A percentile compares a stretch with the other conserved stretches of the same genome.
phyloP scores from a whole-genome alignment of 2,888 invertebrate species.

The Mesorhabditis belari region DNA sequence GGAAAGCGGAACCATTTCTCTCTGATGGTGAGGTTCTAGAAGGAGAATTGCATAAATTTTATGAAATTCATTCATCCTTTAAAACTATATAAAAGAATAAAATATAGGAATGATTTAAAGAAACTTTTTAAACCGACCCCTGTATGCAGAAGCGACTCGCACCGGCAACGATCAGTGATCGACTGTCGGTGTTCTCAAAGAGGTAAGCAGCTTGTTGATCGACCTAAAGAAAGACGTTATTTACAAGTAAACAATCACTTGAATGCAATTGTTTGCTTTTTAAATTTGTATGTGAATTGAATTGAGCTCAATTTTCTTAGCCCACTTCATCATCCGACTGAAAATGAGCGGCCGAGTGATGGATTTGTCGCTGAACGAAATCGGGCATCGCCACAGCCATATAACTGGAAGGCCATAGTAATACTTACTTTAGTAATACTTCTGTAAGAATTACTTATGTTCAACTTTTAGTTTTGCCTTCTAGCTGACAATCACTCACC shows the following conservation, averaged over 20 bases:
- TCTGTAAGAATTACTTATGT: too few relatives aligned
- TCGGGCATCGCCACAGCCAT: not conserved
- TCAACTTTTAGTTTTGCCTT: too few relatives aligned
- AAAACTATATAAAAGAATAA: too few relatives aligned
- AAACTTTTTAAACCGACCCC: not conserved
- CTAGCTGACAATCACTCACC: too few relatives aligned
- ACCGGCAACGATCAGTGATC: not conserved
- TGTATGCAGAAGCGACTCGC: not conserved
- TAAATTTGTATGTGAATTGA: too few relatives aligned
- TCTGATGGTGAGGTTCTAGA: not conserved
- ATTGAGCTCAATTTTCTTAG: too few relatives aligned
- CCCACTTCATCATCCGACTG: not conserved
- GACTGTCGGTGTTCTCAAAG: not conserved
- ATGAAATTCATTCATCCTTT: too few relatives aligned
- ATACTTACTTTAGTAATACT: not conserved
- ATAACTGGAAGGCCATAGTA: not conserved
- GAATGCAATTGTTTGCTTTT: too few relatives aligned
- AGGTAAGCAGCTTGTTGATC: not conserved
- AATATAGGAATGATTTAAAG: too few relatives aligned
- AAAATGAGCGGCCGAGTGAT: not conserved
- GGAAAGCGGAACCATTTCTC: not conserved
- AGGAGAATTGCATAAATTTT: not conserved
- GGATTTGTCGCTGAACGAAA: not conserved
- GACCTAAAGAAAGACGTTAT: too few relatives aligned
- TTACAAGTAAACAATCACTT: too few relatives aligned